Conservation (phyloP, 2,113 vertebrate genomes). For the zebrafish (Danio rerio) region DNA sequence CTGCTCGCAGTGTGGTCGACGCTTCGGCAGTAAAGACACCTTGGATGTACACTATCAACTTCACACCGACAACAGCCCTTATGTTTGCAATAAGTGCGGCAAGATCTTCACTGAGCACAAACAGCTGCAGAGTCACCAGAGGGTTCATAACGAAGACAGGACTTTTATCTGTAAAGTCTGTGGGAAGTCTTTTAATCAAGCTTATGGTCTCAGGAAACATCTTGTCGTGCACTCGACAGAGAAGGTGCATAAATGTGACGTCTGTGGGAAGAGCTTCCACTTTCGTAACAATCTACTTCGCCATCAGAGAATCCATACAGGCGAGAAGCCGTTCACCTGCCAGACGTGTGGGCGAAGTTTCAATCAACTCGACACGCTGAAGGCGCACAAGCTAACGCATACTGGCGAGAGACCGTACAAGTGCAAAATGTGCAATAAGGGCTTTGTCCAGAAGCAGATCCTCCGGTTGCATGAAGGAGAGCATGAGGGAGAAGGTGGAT, state of each 20-base stretch:
- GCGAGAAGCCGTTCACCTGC: slow-evolving; percentile 57
- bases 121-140: slow-evolving; percentile 41
- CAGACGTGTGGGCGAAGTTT: slow-evolving; percentile 56
- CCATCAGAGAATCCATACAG: slow-evolving; percentile 59
- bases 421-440: slow-evolving; percentile 51
- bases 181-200: slow-evolving; percentile 43
- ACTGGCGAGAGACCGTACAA: slow-evolving; percentile 46
- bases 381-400: slow-evolving; percentile 52
- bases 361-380: slow-evolving; percentile 53
- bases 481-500: slow-evolving; percentile 72
- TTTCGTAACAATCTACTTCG: slow-evolving; percentile 51
- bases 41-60: slow-evolving; percentile 71
- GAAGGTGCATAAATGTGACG: slow-evolving; percentile 59
- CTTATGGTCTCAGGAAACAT: slow-evolving; percentile 47
- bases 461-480: slow-evolving; percentile 67
- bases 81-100: slow-evolving; percentile 66
- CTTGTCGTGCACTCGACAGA: slow-evolving; percentile 63
- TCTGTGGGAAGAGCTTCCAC: slow-evolving; percentile 55
- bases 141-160: slow-evolving; percentile 40
- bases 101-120: slow-evolving; percentile 62
- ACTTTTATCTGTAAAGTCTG: slow-evolving; percentile 41
- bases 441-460: slow-evolving; percentile 48
- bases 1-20: slow-evolving; percentile 67
- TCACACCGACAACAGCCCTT: slow-evolving; percentile 70
- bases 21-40: slow-evolving; percentile 65